Evolutionary conservation across 1,140 invertebrate species (phyloP).

Genomic region (Lasaia peninsularis): DNA sequence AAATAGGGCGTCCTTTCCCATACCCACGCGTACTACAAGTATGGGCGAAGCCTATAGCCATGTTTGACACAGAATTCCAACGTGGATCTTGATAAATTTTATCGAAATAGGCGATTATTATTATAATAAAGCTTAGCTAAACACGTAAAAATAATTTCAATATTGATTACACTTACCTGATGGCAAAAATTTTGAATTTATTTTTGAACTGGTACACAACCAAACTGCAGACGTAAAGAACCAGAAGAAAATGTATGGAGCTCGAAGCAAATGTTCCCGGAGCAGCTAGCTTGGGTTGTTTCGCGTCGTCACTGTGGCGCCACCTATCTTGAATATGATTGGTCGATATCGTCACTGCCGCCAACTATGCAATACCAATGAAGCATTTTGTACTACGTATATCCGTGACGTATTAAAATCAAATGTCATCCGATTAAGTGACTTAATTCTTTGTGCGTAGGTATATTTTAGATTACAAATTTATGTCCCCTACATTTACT

Average conservation of each 20-base stretch:
- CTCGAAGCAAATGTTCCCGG: slow-evolving; percentile 76
- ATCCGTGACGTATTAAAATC: slow-evolving; percentile 62
- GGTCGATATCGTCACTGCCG: slow-evolving; percentile 41
- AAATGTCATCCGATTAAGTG: slow-evolving; percentile 28
- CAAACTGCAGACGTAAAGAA: slow-evolving; percentile 76
- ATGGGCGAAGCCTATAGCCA: slow-evolving; percentile 72
- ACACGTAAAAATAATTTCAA: slow-evolving; percentile 54
- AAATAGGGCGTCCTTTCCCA: slow-evolving; percentile 69
- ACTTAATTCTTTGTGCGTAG: slow-evolving; percentile 15
- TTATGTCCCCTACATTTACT: slow-evolving; percentile 53
- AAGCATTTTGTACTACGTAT: slow-evolving; percentile 66
- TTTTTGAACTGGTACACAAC: slow-evolving; percentile 75
- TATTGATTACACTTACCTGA: slow-evolving; percentile 72
- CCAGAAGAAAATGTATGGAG: slow-evolving; percentile 78
- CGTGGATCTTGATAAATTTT: slow-evolving; percentile 68
- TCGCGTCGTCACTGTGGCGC: slow-evolving; percentile 70
- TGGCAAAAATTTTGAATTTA: slow-evolving; percentile 77
- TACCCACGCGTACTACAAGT: slow-evolving; percentile 74
- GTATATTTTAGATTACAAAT: slow-evolving; percentile 23
- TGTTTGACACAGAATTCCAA: slow-evolving; percentile 77
- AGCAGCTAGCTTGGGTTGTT: slow-evolving; percentile 69
- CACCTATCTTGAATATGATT: slow-evolving; percentile 62
- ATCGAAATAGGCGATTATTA: slow-evolving; percentile 45
- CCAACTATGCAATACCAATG: slow-evolving; percentile 44
- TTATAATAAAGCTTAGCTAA: slow-evolving; percentile 54